Evolutionary conservation across 2,888 invertebrate genomes (phyloP).

Genomic region (Chloromyia formosa): DNA sequence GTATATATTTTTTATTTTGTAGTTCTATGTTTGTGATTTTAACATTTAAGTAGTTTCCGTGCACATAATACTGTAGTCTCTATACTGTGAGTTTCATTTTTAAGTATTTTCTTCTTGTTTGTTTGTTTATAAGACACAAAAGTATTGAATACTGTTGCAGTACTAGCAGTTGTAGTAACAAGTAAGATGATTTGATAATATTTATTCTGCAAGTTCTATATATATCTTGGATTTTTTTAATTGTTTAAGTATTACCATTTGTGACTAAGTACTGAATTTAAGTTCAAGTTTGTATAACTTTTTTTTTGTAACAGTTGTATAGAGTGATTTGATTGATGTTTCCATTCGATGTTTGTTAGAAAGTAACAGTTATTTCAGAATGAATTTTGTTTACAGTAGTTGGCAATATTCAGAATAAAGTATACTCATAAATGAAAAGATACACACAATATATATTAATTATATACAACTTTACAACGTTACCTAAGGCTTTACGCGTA

Average conservation of each 20-base stretch:
- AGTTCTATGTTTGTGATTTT: not conserved
- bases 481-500: conserved; percentile 11
- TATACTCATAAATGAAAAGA: not conserved
- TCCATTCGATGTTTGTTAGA: not conserved
- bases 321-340: not conserved
- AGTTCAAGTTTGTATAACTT: not conserved
- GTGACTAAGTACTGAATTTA: conserved; percentile 15
- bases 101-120: not conserved
- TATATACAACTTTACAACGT: conserved; percentile 34
- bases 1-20: too few species aligned
- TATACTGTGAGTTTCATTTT: conserved; percentile 37
- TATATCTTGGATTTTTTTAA: not conserved
- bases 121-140: conserved; percentile 4
- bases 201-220: not conserved
- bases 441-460: conserved; percentile 19
- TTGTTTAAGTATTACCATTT: not conserved
- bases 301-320: too few species aligned
- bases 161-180: conserved; percentile 6
- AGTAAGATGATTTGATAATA: not conserved
- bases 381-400: too few species aligned
- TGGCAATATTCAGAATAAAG: too few species aligned
- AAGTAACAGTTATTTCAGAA: too few species aligned
- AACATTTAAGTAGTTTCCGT: conserved; percentile 23
- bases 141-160: conserved; percentile 20
- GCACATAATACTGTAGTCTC: conserved; percentile 38